Base-by-base conservation (phyloP, 2,888 invertebrate genomes). In the Pecten maximus region DNA sequence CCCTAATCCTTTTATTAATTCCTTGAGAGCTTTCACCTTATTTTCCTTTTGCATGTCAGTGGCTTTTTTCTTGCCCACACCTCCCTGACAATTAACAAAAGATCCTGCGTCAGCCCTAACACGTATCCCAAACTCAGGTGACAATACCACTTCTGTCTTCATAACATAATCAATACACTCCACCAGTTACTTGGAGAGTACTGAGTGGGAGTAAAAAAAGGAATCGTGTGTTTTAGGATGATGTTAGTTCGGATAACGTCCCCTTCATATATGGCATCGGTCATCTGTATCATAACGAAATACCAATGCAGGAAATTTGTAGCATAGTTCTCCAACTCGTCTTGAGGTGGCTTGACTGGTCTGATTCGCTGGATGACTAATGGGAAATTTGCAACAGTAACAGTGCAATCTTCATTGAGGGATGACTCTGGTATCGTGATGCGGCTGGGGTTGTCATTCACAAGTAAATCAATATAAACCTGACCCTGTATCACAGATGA, bases 151-250 rank as follows among this genome's bases (percentile, higher is more conserved):
- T 40, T 92, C 91, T 39, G 91, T 91, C 50, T 91, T 91, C 10
- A 91, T 40, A 35, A 92, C 90, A 35, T 89, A 92, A 35, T 92
- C 91, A 19, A 93, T 91, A 54, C 91, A 93, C 88, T 93, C 92
- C 16, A 87, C 74, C 28, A 91, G 19, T 60, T 92, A 92, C 28
- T 92, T 92, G 8, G 92, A 92, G 3, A 90, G 86, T 10, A 23
- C 19, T 16, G 91, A 91, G 54, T 92, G 92, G n/a, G 35, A 48
- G 40, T 54, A 91, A 40, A 92, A 92, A 86, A 92, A 90, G 92
- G 91, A 15, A 92, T 92, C 88, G 87, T 88, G 23, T 44, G 86
- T 87, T 92, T 91, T 23, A 91, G 50, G 35, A 88, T 89, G 40
- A 88, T 86, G 54, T 90, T 92, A 10, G 48, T 89, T 40, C 92